Conservation (phyloP, 2,888 invertebrate genomes). For the Pilophorus perplexus region DNA sequence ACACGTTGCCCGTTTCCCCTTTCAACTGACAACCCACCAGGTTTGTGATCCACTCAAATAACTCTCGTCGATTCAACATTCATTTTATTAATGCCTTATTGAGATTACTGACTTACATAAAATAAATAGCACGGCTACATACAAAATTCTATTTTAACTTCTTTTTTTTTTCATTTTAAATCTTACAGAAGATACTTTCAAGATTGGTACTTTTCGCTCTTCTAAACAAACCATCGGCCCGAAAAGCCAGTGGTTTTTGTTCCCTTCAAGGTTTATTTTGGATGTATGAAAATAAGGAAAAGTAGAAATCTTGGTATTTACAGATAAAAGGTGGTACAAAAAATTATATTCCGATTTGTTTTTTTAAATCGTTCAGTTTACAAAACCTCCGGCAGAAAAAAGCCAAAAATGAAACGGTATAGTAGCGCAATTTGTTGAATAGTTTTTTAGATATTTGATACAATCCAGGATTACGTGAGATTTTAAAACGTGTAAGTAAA, state of each 20-base stretch:
- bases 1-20: too few relatives aligned
- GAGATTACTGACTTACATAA: conserved; percentile 31
- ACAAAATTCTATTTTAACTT: conserved; percentile 14
- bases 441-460: too few relatives aligned
- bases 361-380: not conserved
- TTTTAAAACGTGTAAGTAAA: too few relatives aligned
- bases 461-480: too few relatives aligned
- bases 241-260: conserved; percentile 22
- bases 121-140: conserved; percentile 36
- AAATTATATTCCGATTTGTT: not conserved
- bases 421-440: too few relatives aligned
- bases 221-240: conserved; percentile 11
- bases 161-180: not conserved
- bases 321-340: conserved; percentile 15
- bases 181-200: conserved; percentile 29
- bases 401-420: conserved; percentile 20
- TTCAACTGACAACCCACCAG: too few relatives aligned
- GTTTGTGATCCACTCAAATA: too few relatives aligned
- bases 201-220: conserved; percentile 35
- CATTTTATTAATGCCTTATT: conserved; percentile 27
- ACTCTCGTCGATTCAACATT: conserved; percentile 12
- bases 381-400: conserved; percentile 17
- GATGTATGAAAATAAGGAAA: conserved; percentile 30
- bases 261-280: conserved; percentile 28
- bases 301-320: conserved; percentile 29